Conservation (phyloP, 2,888 invertebrate genomes). For the Sicus ferrugineus region DNA sequence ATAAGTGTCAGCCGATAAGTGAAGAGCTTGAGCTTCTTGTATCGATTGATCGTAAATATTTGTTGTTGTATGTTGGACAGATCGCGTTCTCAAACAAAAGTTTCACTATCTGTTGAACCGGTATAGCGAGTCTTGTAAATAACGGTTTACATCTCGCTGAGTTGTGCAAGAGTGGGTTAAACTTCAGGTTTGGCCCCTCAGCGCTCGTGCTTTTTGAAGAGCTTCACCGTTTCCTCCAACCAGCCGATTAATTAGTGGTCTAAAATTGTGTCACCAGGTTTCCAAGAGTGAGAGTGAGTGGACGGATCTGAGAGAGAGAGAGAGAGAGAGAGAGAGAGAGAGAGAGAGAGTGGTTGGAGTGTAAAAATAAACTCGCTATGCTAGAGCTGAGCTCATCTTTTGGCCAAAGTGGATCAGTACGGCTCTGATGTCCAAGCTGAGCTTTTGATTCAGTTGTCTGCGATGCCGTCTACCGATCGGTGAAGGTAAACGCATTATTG, state of each 20-base stretch:
- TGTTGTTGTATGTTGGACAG: too few species aligned
- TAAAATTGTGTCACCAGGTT: neutral
- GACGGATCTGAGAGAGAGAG: neutral
- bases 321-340: neutral
- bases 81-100: too few species aligned
- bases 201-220: too few species aligned
- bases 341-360: neutral
- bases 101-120: too few species aligned
- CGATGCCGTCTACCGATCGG: constrained; percentile 51
- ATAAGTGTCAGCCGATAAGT: too few species aligned
- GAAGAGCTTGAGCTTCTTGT: too few species aligned
- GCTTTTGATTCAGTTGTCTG: constrained; percentile 49
- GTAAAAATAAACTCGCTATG: constrained; percentile 3
- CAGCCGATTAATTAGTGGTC: neutral
- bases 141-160: too few species aligned
- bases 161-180: too few species aligned
- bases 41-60: too few species aligned
- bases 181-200: too few species aligned
- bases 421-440: neutral
- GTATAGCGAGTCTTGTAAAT: too few species aligned
- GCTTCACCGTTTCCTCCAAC: too few species aligned
- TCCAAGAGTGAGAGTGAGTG: neutral
- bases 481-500: constrained; percentile 34
- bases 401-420: constrained; percentile 2
- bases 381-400: neutral